Conservation (phyloP, 2,797 vertebrate species). For the Rousettus madagascariensis region DNA sequence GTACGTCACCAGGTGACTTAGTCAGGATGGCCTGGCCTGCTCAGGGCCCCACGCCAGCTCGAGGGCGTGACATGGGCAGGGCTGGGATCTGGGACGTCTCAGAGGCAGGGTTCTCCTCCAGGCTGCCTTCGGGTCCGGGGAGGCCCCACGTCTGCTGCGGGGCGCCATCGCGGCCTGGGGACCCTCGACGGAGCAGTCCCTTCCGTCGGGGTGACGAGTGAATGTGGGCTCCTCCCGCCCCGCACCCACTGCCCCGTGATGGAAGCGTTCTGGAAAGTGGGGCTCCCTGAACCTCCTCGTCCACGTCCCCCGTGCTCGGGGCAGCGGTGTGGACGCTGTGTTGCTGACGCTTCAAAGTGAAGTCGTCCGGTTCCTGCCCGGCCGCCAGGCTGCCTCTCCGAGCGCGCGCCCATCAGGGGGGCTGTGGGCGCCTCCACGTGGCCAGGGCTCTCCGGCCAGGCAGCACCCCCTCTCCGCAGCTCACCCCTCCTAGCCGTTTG, state of each 20-base stretch:
- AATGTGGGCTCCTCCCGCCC: accelerated
- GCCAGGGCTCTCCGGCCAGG: neutral
- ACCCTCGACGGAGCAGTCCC: too few species aligned
- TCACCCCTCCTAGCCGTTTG: accelerated
- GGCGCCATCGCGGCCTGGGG: accelerated
- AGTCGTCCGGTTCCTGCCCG: neutral
- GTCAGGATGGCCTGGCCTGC: neutral
- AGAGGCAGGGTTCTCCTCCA: neutral
- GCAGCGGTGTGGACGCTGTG: accelerated
- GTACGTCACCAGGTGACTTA: neutral
- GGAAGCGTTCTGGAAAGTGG: neutral
- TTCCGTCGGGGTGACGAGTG: accelerated
- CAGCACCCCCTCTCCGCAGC: neutral
- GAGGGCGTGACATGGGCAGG: neutral
- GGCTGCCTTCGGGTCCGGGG: accelerated
- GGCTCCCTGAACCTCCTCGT: accelerated
- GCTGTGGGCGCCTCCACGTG: neutral
- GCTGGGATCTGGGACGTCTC: neutral
- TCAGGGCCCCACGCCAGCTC: neutral
- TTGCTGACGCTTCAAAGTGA: too few species aligned
- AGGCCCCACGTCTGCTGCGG: accelerated
- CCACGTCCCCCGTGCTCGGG: accelerated
- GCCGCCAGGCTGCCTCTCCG: neutral
- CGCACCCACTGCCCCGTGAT: neutral
- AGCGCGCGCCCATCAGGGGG: accelerated